A percentile compares a stretch with the other conserved stretches of the same genome.
Evolutionary conservation across 2,888 invertebrate genomes (phyloP).

Genomic region (Machimus atricapillus): DNA sequence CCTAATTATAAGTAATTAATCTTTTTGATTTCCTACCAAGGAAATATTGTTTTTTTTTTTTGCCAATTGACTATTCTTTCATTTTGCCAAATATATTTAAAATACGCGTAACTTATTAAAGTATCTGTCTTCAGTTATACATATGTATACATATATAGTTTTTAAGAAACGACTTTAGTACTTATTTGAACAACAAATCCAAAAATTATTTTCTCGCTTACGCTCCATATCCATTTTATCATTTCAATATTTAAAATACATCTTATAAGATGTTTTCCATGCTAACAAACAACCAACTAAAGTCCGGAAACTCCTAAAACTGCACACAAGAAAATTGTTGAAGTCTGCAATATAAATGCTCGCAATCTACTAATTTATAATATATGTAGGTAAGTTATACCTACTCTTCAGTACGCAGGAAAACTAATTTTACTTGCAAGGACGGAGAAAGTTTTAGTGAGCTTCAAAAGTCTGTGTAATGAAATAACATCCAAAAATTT

Average conservation of each 20-base stretch:
- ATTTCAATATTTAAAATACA: too few relatives aligned
- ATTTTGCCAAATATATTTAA: not conserved
- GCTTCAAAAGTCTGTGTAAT: not conserved
- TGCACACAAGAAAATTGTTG: not conserved
- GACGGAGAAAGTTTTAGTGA: not conserved
- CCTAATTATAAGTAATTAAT: not conserved
- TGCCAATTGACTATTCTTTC: not conserved
- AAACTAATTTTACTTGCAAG: not conserved
- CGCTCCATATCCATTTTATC: too few relatives aligned
- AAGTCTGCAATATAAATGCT: not conserved
- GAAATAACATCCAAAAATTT: not conserved
- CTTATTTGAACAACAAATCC: not conserved
- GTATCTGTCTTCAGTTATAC: too few relatives aligned
- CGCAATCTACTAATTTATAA: too few relatives aligned
- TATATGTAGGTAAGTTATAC: too few relatives aligned
- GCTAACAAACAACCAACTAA: too few relatives aligned
- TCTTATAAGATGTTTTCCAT: too few relatives aligned
- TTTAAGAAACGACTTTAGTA: too few relatives aligned
- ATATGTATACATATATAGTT: too few relatives aligned
- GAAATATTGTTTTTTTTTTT: not conserved
- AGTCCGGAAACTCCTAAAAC: not conserved
- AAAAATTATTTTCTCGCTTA: too few relatives aligned
- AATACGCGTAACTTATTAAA: too few relatives aligned
- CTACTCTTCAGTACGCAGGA: not conserved
- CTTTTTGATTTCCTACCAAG: not conserved